Evolutionary conservation across 2,888 invertebrate species (phyloP), one percentile per base, ranked within the genome.

Genomic region (Herminia tarsipennalis): DNA sequence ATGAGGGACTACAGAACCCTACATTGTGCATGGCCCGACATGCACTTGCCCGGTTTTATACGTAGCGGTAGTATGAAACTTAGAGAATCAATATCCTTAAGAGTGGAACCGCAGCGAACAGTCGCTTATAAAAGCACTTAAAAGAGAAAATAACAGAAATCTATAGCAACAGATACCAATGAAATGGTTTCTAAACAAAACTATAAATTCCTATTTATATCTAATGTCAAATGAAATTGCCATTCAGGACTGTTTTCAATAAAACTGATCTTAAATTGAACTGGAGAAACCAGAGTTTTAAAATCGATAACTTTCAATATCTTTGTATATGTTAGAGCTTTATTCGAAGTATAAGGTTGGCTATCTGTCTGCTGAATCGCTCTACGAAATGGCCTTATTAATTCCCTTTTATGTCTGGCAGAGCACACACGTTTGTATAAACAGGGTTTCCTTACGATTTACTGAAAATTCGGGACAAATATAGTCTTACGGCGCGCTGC

Each of bases 291-390:
- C 69, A 70, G 72, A 73, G 76, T 85, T 84, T 76, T 66, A 71
- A 72, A 83, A 86, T 83, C 85, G 81, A 85, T 87, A 86, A 77
- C 74, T 83, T 88, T 88, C 88, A 88, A 88, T 88, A 86, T 82
- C 78, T 75, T 54, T 73, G 74, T 81, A 81, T 73, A 78, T 80
- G 78, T 81, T 65, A 22, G 56, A 73, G 81, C 75, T 81, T 82
- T 81, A 66, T 70, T 72, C 60, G 42, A 57, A 59, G 60, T 73
- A 66, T 70, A 59, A 59, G 63, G 70, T 57, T 51, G 68, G 73
- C 76, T 83, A 82, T 85, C 78, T 75, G 78, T 84, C 82, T 84
- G 70, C 77, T 62, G 74, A 81, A 88, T 86, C 84, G 83, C 73
- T 84, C 64, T 70, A 56, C 77, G 79, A 70, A 89, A 90, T 86